These are phyloP conservation scores for Sebastiscus albofasciatus DNA, from an alignment of 2,797 vertebrate genomes.

Conservation along the genomic window DNA sequence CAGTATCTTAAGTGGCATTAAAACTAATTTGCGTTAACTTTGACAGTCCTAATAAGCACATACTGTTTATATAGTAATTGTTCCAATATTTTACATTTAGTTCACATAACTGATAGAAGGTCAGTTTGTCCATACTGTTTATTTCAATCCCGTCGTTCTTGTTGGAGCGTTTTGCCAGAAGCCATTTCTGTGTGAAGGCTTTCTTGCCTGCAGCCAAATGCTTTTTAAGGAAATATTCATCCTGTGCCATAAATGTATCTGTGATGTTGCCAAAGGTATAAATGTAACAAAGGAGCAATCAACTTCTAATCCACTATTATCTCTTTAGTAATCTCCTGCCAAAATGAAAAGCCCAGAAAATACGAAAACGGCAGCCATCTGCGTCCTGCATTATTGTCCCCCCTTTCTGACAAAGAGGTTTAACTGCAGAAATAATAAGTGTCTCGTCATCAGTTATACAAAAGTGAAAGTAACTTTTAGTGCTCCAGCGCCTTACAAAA, in stretches of 20 bases:
- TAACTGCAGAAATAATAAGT: not conserved
- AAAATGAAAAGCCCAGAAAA: not conserved
- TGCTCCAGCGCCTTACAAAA: constrained; percentile 8
- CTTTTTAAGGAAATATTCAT: not conserved
- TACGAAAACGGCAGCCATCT: not conserved
- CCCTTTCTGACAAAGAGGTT: not conserved
- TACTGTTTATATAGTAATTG: not conserved
- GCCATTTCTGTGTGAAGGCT: not conserved
- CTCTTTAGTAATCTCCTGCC: not conserved
- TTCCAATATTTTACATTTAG: not conserved
- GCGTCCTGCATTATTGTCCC: not conserved
- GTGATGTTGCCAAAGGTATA: not conserved
- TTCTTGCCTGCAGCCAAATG: not conserved
- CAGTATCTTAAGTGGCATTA: too few relatives aligned
- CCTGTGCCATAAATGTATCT: not conserved
- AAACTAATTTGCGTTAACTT: too few relatives aligned
- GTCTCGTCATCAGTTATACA: not conserved
- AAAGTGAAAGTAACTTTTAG: constrained; percentile 4
- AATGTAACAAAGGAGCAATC: not conserved
- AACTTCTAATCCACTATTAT: not conserved
- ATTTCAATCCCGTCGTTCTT: not conserved
- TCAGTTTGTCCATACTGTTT: not conserved
- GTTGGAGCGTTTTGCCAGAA: not conserved
- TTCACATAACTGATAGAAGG: not conserved
- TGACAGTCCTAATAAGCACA: not conserved